These are phyloP conservation scores for cattle (Bos taurus) DNA, from an alignment of 2,113 vertebrate species.

Conservation along the genomic window ARS-UCD2.0 NC_037339.1:25691001-25691500, in stretches of 20 bases:
- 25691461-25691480: slow-evolving; percentile 21
- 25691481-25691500: not conserved
- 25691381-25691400: not conserved
- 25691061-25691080: not conserved
- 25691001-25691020: slow-evolving; percentile 58
- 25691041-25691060: slow-evolving; percentile 49
- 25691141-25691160: not conserved
- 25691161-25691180: slow-evolving; percentile 57
- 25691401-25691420: not conserved
- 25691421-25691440: not conserved
- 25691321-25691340: not conserved
- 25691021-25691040: slow-evolving; percentile 62
- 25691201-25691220: slow-evolving; percentile 35
- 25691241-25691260: not conserved
- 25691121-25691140: accelerated
- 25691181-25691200: slow-evolving; percentile 60
- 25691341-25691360: not conserved
- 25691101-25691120: not conserved
- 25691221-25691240: slow-evolving; percentile 12
- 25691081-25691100: not conserved
- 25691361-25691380: slow-evolving; percentile 23
- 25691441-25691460: not conserved
- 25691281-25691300: not conserved
- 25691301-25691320: not conserved
- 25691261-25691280: not conserved